Base-by-base conservation (phyloP, 53 echinoderm and acorn worm genomes). In the Temnopleurus reevesii region DNA sequence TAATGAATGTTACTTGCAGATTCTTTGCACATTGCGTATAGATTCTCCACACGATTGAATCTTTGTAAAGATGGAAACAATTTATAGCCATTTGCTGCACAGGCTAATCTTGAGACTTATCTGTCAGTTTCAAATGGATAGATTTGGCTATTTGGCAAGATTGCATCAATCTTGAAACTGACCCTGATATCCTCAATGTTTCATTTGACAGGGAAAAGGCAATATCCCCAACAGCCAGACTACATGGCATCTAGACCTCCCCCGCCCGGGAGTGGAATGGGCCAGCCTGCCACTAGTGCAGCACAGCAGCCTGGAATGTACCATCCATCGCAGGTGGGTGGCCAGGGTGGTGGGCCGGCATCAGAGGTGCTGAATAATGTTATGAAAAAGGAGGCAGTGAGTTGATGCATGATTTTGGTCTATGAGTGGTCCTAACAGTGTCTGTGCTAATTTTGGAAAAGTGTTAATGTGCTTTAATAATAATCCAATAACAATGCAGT, bases 181-280 rank as follows among this genome's bases (percentile, higher is more conserved):
- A n/a, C n/a, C n/a, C n/a, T n/a, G n/a, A 18, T 83, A 17, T 83
- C 55, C 83, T 19, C 4, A 19, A 83, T 56, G 0, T 76, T 27
- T 60, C 27, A 3, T 60, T 30, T 31, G 8, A 12, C 90, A 76
- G 95, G 95, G n/a, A 89, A 91, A 86, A 93, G 97, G 66, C 93
- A 95, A 81, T 96, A 96, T 56, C 97, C 97, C 15, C 92, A 92
- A 27, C 96, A 96, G 59, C 83, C 90, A 8, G 31, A 76, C 35
- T 92, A 89, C 79, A 90, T 76, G 82, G 31, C 47, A 3, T 45
- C 83, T 0, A 49, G 21, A 19, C 89, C 84, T 44, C 91, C 94
- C 83, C 89, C 76, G 84, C 82, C 91, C 2, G 93, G 86, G 34
- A 60, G 86, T 85, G 85, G 71, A 34, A 91, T 85, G 91, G 60